Conservation (phyloP, 92 coral and sea anemone species). For the Porites cylindrica region DNA sequence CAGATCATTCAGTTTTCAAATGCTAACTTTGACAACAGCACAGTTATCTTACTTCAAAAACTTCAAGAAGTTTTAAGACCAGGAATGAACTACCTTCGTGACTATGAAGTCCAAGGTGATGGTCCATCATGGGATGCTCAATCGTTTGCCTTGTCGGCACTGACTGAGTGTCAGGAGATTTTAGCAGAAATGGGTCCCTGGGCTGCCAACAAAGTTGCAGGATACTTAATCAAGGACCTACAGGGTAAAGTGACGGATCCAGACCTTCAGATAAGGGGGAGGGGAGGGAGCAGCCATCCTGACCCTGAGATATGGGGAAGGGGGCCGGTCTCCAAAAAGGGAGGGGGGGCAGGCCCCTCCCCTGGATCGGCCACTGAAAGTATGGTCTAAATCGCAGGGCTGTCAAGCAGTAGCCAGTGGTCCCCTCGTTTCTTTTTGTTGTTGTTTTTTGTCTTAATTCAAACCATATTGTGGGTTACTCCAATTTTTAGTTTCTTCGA, state of each 20-base stretch:
- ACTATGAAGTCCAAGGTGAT: slow-evolving; percentile 46
- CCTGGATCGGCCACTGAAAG: too few species aligned
- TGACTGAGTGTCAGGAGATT: slow-evolving; percentile 81
- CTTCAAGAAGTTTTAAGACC: slow-evolving; percentile 50
- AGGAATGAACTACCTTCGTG: slow-evolving; percentile 69
- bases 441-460: too few species aligned
- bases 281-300: too few species aligned
- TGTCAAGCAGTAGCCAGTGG: too few species aligned
- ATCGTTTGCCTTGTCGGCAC: slow-evolving; percentile 53
- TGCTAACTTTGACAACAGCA: slow-evolving; percentile 32
- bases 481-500: too few species aligned
- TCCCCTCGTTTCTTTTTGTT: too few species aligned
- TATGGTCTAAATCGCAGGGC: too few species aligned
- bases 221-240: slow-evolving; percentile 72
- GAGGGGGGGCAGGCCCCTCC: too few species aligned
- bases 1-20: slow-evolving; percentile 39
- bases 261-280: too few species aligned
- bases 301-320: too few species aligned
- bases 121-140: slow-evolving; percentile 32
- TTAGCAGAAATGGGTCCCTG: slow-evolving; percentile 81
- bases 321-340: too few species aligned
- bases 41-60: slow-evolving; percentile 32
- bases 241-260: slow-evolving; percentile 48
- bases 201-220: slow-evolving; percentile 89
- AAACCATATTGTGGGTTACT: too few species aligned